Conservation (phyloP, 2,797 vertebrate genomes). For the Astyanax mexicanus region DNA sequence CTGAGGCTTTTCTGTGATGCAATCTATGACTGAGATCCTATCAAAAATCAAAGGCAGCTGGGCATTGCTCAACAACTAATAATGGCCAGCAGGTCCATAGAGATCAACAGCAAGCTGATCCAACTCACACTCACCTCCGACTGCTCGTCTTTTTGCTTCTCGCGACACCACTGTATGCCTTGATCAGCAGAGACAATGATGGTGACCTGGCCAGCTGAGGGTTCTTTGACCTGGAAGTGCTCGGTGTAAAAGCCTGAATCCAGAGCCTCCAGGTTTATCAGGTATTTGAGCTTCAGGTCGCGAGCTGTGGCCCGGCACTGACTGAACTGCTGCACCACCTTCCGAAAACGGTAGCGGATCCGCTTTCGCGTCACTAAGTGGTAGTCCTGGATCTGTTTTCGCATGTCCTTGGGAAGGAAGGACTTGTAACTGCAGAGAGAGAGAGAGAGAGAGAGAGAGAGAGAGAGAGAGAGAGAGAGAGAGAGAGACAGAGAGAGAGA, state of each 20-base stretch:
- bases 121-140: slow-evolving; percentile 72
- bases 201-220: slow-evolving; percentile 81
- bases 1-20: too few species aligned
- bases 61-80: neutral
- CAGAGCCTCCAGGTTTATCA: slow-evolving; percentile 94
- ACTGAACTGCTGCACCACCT: slow-evolving; percentile 93
- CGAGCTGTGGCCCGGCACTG: slow-evolving; percentile 92
- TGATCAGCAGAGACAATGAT: slow-evolving; percentile 90
- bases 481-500: too few species aligned
- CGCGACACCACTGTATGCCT: slow-evolving; percentile 89
- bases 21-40: neutral
- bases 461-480: too few species aligned
- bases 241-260: slow-evolving; percentile 91
- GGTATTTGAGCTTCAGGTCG: slow-evolving; percentile 95
- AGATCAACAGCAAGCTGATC: neutral
- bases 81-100: neutral
- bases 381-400: slow-evolving; percentile 90
- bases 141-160: slow-evolving; percentile 72
- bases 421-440: slow-evolving; percentile 88
- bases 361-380: slow-evolving; percentile 95
- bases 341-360: slow-evolving; percentile 93
- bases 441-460: too few species aligned
- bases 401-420: slow-evolving; percentile 90
- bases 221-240: slow-evolving; percentile 90
- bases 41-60: neutral